Conservation (phyloP, 2,888 invertebrate genomes). For the Cephus rjabovi region DNA sequence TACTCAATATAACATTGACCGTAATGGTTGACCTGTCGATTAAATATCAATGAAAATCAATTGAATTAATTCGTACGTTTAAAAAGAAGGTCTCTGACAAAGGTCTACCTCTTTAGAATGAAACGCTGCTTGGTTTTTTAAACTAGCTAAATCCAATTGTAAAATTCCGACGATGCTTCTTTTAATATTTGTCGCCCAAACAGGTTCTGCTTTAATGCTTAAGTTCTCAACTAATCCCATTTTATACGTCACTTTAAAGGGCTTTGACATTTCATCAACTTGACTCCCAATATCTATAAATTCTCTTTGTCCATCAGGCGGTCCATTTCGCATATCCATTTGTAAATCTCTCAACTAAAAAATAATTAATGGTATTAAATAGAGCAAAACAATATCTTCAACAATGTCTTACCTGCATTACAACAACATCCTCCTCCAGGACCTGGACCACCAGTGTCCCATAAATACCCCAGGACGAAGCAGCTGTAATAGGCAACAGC, state of each 20-base stretch:
- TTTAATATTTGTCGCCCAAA: constrained; percentile 78
- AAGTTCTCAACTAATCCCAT: constrained; percentile 57
- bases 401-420: constrained; percentile 48
- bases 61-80: neutral
- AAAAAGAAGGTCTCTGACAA: neutral
- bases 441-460: constrained; percentile 51
- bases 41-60: constrained; percentile 14
- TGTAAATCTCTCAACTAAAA: constrained; percentile 52
- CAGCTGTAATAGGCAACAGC: constrained; percentile 53
- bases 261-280: constrained; percentile 49
- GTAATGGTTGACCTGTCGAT: constrained; percentile 59
- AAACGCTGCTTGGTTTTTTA: constrained; percentile 54
- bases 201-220: constrained; percentile 67
- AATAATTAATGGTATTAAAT: constrained; percentile 5
- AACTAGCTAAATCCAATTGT: constrained; percentile 69
- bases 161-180: constrained; percentile 75
- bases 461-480: constrained; percentile 57
- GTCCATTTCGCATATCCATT: constrained; percentile 53
- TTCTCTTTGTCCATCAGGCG: constrained; percentile 30
- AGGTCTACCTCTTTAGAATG: constrained; percentile 53
- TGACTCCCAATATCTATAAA: constrained; percentile 34
- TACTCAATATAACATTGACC: constrained; percentile 65
- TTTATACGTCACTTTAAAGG: constrained; percentile 53
- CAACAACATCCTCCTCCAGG: constrained; percentile 37
- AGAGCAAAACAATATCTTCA: neutral